Evolutionary conservation across 2,888 invertebrate species (phyloP).

Genomic region (Drosophila stalkeri): DNA sequence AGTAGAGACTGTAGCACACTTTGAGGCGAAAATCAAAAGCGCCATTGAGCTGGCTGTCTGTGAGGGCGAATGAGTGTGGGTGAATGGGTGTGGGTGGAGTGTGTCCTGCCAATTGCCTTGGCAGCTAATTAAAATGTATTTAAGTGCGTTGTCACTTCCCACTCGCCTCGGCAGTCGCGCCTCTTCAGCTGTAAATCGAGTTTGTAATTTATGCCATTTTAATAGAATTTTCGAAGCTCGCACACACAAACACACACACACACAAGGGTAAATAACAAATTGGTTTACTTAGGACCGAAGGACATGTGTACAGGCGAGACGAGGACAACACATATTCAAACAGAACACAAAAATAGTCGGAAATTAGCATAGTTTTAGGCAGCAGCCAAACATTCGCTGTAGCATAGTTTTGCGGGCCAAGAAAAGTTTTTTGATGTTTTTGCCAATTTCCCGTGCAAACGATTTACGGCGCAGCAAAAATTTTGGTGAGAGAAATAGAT

Average conservation of each 20-base stretch:
- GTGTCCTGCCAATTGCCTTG: conserved; percentile 43
- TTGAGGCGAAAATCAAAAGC: conserved; percentile 60
- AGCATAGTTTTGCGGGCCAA: conserved; percentile 44
- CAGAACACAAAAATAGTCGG: conserved; percentile 41
- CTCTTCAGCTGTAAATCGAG: conserved; percentile 39
- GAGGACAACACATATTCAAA: neutral
- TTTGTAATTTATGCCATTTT: conserved; percentile 65
- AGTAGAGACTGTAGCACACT: conserved; percentile 50
- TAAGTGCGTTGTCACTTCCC: conserved; percentile 54
- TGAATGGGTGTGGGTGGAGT: neutral
- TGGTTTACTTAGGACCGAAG: conserved; percentile 43
- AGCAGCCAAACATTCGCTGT: conserved; percentile 31
- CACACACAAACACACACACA: conserved; percentile 11
- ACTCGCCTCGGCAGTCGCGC: neutral
- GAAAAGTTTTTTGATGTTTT: conserved; percentile 69
- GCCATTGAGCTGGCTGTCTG: conserved; percentile 24
- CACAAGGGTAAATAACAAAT: conserved; percentile 43
- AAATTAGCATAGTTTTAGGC: conserved; percentile 74
- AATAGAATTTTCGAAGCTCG: conserved; percentile 53
- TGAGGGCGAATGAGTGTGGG: conserved; percentile 3
- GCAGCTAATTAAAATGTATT: conserved; percentile 78
- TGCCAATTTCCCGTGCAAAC: conserved; percentile 70
- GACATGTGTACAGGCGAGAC: conserved; percentile 26
- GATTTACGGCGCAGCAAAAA: conserved; percentile 48
- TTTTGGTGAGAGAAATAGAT: neutral